A percentile compares a stretch with the other conserved stretches of the same genome.
Evolutionary conservation across 2,797 vertebrate genomes (phyloP).

Genomic region (Myotis findleyi): DNA sequence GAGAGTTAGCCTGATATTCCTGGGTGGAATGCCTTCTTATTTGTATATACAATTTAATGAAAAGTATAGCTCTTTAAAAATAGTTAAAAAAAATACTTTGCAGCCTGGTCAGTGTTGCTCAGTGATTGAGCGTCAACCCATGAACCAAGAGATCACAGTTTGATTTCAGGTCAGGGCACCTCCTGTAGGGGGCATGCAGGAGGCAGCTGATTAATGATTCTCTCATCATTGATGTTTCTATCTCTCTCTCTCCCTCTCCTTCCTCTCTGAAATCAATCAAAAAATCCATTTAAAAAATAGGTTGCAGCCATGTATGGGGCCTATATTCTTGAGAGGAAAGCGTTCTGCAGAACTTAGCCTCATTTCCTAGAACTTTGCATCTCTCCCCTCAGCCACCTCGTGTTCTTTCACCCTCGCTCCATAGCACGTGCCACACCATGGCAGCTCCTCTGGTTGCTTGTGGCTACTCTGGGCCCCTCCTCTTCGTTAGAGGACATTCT

Average conservation of each 20-base stretch:
- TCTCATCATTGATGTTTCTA: too few relatives aligned
- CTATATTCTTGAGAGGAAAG: not conserved
- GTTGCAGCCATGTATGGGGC: too few relatives aligned
- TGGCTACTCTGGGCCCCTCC: not conserved
- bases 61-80: not conserved
- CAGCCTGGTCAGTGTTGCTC: too few relatives aligned
- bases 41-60: not conserved
- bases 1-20: not conserved
- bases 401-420: not conserved
- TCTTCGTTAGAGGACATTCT: constrained; percentile 35
- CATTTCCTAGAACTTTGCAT: not conserved
- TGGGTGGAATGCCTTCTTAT: not conserved
- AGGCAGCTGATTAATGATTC: too few relatives aligned
- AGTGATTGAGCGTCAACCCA: too few relatives aligned
- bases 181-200: too few relatives aligned
- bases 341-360: not conserved
- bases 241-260: too few relatives aligned
- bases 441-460: not conserved
- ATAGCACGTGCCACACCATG: not conserved
- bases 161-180: too few relatives aligned
- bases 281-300: too few relatives aligned
- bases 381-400: not conserved
- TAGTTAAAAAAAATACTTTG: not conserved
- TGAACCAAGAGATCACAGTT: too few relatives aligned
- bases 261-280: too few relatives aligned